Conservation (phyloP, 2,113 vertebrate genomes). For the Alectura lathami region DNA sequence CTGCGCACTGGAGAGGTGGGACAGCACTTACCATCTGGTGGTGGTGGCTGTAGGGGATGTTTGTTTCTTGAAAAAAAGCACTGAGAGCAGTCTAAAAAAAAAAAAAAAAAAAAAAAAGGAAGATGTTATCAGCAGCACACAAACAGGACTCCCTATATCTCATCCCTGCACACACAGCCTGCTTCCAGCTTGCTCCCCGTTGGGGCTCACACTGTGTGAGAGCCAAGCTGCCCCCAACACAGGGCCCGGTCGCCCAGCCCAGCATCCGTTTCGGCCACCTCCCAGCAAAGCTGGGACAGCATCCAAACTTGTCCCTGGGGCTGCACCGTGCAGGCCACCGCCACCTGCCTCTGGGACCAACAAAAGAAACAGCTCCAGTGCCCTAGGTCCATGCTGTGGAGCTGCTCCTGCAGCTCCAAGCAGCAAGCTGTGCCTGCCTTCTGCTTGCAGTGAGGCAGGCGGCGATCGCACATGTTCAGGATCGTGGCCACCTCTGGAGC, state of each 20-base stretch:
- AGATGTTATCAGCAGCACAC: background rate
- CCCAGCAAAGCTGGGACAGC: background rate
- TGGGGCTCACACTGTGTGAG: too few relatives aligned
- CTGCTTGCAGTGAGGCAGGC: background rate
- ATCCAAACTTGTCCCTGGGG: background rate
- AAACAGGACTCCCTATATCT: background rate
- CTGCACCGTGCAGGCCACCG: background rate
- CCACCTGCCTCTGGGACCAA: background rate
- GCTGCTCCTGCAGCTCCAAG: background rate
- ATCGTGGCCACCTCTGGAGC: background rate
- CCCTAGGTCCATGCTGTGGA: background rate
- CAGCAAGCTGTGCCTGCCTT: background rate
- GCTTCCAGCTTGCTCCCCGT: background rate
- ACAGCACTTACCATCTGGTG: conserved; percentile 96
- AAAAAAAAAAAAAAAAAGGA: background rate
- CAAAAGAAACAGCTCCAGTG: background rate
- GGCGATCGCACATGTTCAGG: background rate
- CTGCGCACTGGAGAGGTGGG: background rate
- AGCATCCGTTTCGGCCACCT: background rate
- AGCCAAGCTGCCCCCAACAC: background rate
- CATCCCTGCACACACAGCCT: background rate
- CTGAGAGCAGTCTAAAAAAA: conserved; percentile 90
- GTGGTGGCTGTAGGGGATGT: conserved; percentile 94
- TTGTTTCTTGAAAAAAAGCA: conserved; percentile 99
- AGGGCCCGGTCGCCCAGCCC: background rate